Conservation (phyloP, 2,888 invertebrate species). For the Schizaphis graminum region DNA sequence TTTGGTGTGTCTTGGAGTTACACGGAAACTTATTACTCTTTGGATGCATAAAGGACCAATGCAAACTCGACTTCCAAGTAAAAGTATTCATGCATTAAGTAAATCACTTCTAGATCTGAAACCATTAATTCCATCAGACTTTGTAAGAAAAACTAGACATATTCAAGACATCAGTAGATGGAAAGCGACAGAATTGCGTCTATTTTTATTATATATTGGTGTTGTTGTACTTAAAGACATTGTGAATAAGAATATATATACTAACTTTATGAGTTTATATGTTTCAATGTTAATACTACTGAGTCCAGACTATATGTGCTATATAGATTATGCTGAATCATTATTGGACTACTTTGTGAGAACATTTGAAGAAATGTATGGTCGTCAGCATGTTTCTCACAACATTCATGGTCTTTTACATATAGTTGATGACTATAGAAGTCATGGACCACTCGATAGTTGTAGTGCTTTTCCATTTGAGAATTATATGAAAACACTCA, state of each 20-base stretch:
- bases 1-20: background rate
- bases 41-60: background rate
- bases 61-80: background rate
- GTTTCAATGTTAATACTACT: background rate
- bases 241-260: background rate
- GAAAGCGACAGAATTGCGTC: background rate
- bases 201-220: background rate
- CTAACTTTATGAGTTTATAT: background rate
- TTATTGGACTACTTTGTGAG: background rate
- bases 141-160: background rate
- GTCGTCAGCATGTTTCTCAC: constrained; percentile 8
- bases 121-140: background rate
- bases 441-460: background rate
- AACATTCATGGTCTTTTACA: constrained; percentile 3
- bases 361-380: background rate
- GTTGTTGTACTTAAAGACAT: background rate
- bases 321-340: background rate
- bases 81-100: background rate
- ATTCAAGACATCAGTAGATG: background rate
- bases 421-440: background rate
- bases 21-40: background rate
- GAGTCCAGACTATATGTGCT: background rate
- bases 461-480: background rate
- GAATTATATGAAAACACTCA: background rate
- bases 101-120: background rate